Percentiles rank a stretch among this genome's conserved stretches.
Evolutionary conservation across 2,888 invertebrate genomes (phyloP).

Genomic region (Priocnemis perturbator): DNA sequence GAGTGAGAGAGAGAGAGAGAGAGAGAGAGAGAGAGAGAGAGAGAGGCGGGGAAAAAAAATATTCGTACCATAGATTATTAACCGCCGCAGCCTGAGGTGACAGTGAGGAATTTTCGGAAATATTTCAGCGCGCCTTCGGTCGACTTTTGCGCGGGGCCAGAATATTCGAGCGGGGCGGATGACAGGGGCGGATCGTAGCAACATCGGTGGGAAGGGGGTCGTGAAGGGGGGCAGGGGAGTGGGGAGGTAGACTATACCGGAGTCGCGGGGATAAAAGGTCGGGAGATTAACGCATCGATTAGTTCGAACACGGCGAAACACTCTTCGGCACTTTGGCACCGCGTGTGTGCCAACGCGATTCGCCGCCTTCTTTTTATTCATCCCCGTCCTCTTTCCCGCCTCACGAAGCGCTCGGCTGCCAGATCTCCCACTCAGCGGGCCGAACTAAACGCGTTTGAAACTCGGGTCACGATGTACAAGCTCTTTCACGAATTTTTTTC

Average conservation of each 20-base stretch:
- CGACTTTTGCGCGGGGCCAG: slow-evolving; percentile 33
- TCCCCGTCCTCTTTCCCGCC: neutral
- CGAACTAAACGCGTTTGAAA: no score
- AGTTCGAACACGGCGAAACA: slow-evolving; percentile 65
- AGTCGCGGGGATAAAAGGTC: slow-evolving; percentile 57
- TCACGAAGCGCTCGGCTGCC: no score
- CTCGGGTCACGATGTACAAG: no score
- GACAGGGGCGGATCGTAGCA: slow-evolving; percentile 19
- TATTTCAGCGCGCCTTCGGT: slow-evolving; percentile 38
- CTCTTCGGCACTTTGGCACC: slow-evolving; percentile 68
- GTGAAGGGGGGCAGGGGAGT: slow-evolving; percentile 10
- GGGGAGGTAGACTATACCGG: slow-evolving; percentile 25
- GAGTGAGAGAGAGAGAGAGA: neutral
- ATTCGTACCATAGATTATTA: neutral
- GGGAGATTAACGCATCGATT: slow-evolving; percentile 70
- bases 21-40: neutral
- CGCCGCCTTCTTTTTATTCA: neutral
- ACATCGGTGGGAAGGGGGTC: slow-evolving; percentile 32
- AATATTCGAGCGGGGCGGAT: slow-evolving; percentile 47
- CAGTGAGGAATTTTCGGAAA: slow-evolving; percentile 45
- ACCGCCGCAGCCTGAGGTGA: slow-evolving; percentile 19
- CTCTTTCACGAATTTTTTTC: no score
- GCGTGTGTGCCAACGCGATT: slow-evolving; percentile 36
- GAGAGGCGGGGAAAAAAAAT: neutral
- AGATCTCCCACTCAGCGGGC: no score